A percentile compares a stretch with the other conserved stretches of the same genome.
These are phyloP conservation scores for Neogobius melanostomus DNA, from an alignment of 2,113 vertebrate species.

Conservation along the genomic window DNA sequence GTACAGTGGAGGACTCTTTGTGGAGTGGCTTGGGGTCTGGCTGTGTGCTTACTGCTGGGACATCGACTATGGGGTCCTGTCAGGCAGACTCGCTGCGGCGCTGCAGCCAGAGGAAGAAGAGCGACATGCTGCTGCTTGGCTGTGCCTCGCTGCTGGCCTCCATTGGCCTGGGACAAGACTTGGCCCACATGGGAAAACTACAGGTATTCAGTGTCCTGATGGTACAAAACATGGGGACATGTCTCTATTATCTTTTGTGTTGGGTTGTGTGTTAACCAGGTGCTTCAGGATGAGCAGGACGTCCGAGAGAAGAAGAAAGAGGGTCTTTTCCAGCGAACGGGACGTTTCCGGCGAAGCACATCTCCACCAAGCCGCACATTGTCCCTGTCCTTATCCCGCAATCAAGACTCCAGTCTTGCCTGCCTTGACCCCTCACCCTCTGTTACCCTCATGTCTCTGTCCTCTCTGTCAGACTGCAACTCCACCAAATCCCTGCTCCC, in stretches of 20 bases:
- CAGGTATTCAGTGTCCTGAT: slow-evolving; percentile 62
- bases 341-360: slow-evolving; percentile 80
- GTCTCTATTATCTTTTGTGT: not conserved
- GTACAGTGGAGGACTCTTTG: slow-evolving; percentile 66
- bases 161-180: slow-evolving; percentile 81
- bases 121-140: slow-evolving; percentile 80
- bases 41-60: slow-evolving; percentile 5
- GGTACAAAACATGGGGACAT: not conserved
- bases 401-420: slow-evolving; percentile 63
- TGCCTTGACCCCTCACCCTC: slow-evolving; percentile 79
- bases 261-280: slow-evolving; percentile 47
- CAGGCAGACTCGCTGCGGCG: slow-evolving; percentile 64
- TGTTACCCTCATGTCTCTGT: slow-evolving; percentile 86
- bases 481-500: slow-evolving; percentile 88
- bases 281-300: slow-evolving; percentile 79
- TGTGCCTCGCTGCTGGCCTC: slow-evolving; percentile 85
- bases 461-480: slow-evolving; percentile 90
- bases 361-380: slow-evolving; percentile 76
- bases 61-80: slow-evolving; percentile 17
- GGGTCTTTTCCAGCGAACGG: slow-evolving; percentile 82
- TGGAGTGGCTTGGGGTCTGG: slow-evolving; percentile 58
- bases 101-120: slow-evolving; percentile 80
- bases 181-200: slow-evolving; percentile 77
- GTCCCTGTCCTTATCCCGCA: slow-evolving; percentile 71
- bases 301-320: slow-evolving; percentile 82